Conservation (phyloP, 2,888 invertebrate species). For the Sarcophaga subvicina region DNA sequence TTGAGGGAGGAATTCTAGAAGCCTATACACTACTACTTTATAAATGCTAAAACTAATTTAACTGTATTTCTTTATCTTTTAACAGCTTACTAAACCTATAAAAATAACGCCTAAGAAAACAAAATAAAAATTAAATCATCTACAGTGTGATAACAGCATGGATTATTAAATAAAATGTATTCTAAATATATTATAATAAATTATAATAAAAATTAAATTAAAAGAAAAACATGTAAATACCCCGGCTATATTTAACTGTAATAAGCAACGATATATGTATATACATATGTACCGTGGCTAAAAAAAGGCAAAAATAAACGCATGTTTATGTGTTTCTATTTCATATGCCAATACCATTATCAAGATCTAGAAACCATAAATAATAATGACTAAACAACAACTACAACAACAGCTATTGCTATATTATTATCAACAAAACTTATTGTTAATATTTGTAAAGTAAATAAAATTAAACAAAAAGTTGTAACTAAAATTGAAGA, state of each 20-base stretch:
- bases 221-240: neutral
- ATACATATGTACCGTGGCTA: too few species aligned
- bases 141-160: conserved; percentile 11
- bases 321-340: conserved; percentile 8
- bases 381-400: conserved; percentile 61
- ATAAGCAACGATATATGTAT: neutral
- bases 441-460: conserved; percentile 44
- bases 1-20: too few species aligned
- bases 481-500: conserved; percentile 22
- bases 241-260: conserved; percentile 14
- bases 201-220: neutral
- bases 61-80: conserved; percentile 24
- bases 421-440: conserved; percentile 45
- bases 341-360: neutral
- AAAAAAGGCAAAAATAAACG: conserved; percentile 11
- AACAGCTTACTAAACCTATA: conserved; percentile 32
- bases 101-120: conserved; percentile 11
- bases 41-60: neutral
- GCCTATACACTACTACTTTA: neutral
- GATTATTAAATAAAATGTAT: conserved; percentile 30
- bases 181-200: neutral
- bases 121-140: neutral
- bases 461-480: conserved; percentile 44
- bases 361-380: conserved; percentile 1
- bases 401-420: conserved; percentile 6